Base-by-base conservation (phyloP, 64 coral and sea anemone genomes). In the Porites australiensis region DNA sequence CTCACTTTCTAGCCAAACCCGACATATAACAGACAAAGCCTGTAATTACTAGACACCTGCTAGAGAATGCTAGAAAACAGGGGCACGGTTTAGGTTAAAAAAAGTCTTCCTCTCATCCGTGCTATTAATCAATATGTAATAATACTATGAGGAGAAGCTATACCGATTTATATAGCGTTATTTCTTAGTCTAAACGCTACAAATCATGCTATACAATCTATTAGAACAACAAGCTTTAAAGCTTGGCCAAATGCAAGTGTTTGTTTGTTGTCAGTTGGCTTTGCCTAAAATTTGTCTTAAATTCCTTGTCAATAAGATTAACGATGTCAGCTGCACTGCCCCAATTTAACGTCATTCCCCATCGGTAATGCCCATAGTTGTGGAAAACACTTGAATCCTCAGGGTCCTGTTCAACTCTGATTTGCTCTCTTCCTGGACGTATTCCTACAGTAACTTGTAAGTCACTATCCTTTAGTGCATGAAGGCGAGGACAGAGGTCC, bases 261-360 rank as follows among this genome's bases (percentile, higher is more conserved):
- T 12, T 6, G 44, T 61, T 1, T 20, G 11, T 6, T 61, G 9
- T 60, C 57, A 14, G 44, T 8, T 8, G 5, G 5, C 12, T 22
- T 3, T 84, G 23, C 20, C 27, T 37, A 37, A 37, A 37, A 37
- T 37, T 37, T 37, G 27, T 37, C 27, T 37, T 69, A 9, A 65
- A 61, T 52, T 64, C 63, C 20, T 53, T 67, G 9, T 84, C 63
- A 19, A 64, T 89, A 16, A 64, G 59, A 8, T 90, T 54, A 27
- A 82, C 77, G 7, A 81, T 53, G 71, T 72, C 88, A 6, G 57
- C 59, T 10, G 88, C 88, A 18, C 54, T 58, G 13, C 77, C 88
- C 75, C 75, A 90, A 37, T 8, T 44, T 43, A 90, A 69, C 8
- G 88, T 90, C 75, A 90, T 80, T 44, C 88, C 88, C 63, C 79